Evolutionary conservation across 2,888 invertebrate genomes (phyloP).

Genomic region (Unio delphinus): DNA sequence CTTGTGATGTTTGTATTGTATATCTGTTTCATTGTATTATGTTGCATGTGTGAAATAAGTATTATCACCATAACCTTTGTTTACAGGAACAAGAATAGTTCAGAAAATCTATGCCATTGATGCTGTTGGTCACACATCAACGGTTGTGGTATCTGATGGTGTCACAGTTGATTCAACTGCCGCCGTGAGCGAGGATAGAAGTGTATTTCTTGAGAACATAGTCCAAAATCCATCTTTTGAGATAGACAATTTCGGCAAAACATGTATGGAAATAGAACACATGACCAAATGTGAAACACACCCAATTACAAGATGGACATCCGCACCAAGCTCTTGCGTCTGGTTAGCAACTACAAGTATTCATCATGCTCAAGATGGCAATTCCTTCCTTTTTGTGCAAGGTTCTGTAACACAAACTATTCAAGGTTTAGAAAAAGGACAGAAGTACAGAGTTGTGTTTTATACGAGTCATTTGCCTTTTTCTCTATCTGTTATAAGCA

Average conservation of each 20-base stretch:
- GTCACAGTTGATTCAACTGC: slow-evolving; percentile 19
- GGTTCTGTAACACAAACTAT: slow-evolving; percentile 11
- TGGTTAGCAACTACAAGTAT: not conserved
- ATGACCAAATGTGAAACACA: not conserved
- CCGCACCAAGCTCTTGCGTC: slow-evolving; percentile 2
- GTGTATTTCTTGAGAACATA: slow-evolving; percentile 10
- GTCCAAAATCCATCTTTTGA: slow-evolving; percentile 20
- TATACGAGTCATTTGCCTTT: slow-evolving; percentile 18
- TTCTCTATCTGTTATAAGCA: slow-evolving; percentile 6
- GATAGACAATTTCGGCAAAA: not conserved
- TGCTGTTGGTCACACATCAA: slow-evolving; percentile 17
- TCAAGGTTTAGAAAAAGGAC: not conserved
- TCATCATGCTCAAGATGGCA: slow-evolving; percentile 7
- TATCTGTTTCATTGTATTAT: no score
- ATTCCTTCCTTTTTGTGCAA: slow-evolving; percentile 5
- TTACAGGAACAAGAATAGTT: slow-evolving; percentile 7
- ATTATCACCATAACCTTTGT: no score
- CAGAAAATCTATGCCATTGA: slow-evolving; percentile 17
- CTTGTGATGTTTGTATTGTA: no score
- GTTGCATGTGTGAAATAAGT: no score
- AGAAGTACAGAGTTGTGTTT: slow-evolving; percentile 11
- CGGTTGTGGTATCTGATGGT: slow-evolving; percentile 16
- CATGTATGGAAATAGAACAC: slow-evolving; percentile 1
- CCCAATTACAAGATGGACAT: not conserved
- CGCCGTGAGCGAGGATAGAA: slow-evolving; percentile 9